Evolutionary conservation across 2,888 invertebrate genomes (phyloP), one percentile per base, ranked within the genome.

Genomic region (Tuta absoluta): DNA sequence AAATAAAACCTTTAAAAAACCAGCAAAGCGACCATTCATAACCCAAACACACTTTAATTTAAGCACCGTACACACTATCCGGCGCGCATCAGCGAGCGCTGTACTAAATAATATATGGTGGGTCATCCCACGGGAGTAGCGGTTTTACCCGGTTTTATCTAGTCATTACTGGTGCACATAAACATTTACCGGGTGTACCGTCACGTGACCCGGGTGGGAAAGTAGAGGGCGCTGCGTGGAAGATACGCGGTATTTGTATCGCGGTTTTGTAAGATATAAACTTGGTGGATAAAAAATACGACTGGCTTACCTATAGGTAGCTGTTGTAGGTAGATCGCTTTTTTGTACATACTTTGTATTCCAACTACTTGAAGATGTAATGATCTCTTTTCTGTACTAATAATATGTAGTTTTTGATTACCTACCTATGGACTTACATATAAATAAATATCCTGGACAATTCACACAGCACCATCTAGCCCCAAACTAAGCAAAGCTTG

Each of bases 91-190:
- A 10, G 12, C 19, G 48, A 41, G 49, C 61, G 51, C 33, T 19
- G 49, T 49, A 37, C 38, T 64, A 59, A 64, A 64, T 64, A 61
- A 64, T 61, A 60, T 59, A 64, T 61, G 61, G 60, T 56, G 53
- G 28, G 11, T 19, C 56, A 61, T 64, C 53, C 49, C 37, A 41
- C 21, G 61, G 23, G 61, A 37, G 23, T 53, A 57, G 57, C 62
- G 56, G 65, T 65, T 65, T 65, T 61, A 41, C 57, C 62, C 62
- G 45, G 65, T 65, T 65, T 65, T 61, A 61, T 57, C 62, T 57
- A 48, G 65, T 62, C 65, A 62, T 65, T 65, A 65, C 65, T 21
- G 62, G 56, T 23, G 21, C 56, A 62, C 65, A 62, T 65, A 65
- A 65, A 65, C 65, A 65, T 65, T 65, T 65, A 48, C 61, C 58